phyloP scores from a whole-genome alignment of 2,113 vertebrate genomes.

The Corydoras maculifer region DNA sequence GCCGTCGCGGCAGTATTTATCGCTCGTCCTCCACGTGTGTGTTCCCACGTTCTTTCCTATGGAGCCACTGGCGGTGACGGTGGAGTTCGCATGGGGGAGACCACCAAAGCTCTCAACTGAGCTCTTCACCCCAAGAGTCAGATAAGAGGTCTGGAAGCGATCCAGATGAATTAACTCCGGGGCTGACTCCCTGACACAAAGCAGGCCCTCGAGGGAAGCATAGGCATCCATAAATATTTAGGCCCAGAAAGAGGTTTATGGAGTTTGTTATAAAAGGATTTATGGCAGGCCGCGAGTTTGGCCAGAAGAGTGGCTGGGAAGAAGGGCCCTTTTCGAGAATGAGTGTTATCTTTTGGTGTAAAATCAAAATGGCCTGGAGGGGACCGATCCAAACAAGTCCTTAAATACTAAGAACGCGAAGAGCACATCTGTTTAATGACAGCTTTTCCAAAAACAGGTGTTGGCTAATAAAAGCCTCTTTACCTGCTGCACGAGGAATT shows the following conservation, averaged over 20 bases:
- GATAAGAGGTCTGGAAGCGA: constrained; percentile 64
- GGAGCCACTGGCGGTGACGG: constrained; percentile 26
- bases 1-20: too few species aligned
- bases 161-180: constrained; percentile 61
- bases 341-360: constrained; percentile 30
- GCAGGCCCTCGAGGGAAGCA: constrained; percentile 64
- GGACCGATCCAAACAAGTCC: constrained; percentile 64
- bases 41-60: constrained; percentile 26
- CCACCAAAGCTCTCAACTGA: constrained; percentile 50
- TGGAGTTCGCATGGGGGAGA: constrained; percentile 42
- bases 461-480: constrained; percentile 43
- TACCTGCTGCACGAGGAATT: constrained; percentile 35
- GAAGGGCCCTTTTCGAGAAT: constrained; percentile 20
- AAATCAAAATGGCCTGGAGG: constrained; percentile 29
- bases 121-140: constrained; percentile 50
- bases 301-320: constrained; percentile 44
- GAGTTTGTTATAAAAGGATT: constrained; percentile 75
- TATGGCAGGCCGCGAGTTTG: constrained; percentile 58
- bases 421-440: constrained; percentile 46
- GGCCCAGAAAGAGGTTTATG: constrained; percentile 67
- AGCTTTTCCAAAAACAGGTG: constrained; percentile 61
- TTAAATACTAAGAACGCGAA: constrained; percentile 51
- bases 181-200: constrained; percentile 59
- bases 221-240: constrained; percentile 74
- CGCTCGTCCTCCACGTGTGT: constrained; percentile 30